Evolutionary conservation across 2,888 invertebrate genomes (phyloP).

Genomic region (Prionchulus punctatus): DNA sequence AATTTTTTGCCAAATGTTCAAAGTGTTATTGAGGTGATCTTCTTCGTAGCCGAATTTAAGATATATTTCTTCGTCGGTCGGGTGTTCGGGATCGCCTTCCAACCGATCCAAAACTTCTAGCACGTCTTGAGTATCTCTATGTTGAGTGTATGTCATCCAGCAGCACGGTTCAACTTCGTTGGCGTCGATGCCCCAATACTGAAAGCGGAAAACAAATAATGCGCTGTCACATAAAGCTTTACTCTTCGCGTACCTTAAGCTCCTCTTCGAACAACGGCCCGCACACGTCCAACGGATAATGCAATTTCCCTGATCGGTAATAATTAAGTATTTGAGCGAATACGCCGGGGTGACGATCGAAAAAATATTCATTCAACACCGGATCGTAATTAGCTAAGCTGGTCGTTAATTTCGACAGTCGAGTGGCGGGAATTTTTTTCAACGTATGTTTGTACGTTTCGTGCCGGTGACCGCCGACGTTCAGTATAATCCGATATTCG

Average conservation of each 20-base stretch:
- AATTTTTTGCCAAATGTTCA: conserved; percentile 65
- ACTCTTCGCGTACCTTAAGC: conserved; percentile 38
- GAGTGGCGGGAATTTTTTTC: conserved; percentile 73
- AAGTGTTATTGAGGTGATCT: conserved; percentile 65
- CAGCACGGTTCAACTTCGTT: conserved; percentile 81
- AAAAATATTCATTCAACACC: conserved; percentile 97
- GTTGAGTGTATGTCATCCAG: conserved; percentile 86
- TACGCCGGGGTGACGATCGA: conserved; percentile 80
- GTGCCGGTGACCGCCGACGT: conserved; percentile 93
- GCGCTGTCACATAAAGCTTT: background rate
- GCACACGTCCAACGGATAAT: conserved; percentile 95
- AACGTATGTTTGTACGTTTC: conserved; percentile 49
- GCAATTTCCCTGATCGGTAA: conserved; percentile 69
- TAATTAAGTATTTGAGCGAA: conserved; percentile 76
- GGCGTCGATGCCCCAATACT: conserved; percentile 80
- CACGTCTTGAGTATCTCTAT: conserved; percentile 67
- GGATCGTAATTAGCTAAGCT: conserved; percentile 97
- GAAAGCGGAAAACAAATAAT: background rate
- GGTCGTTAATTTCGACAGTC: conserved; percentile 65
- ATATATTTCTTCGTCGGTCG: conserved; percentile 90
- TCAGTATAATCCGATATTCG: conserved; percentile 94
- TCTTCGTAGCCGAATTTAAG: conserved; percentile 94
- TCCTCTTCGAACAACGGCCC: conserved; percentile 96
- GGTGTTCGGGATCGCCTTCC: conserved; percentile 79
- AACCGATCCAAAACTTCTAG: conserved; percentile 83